A percentile compares a stretch with the other conserved stretches of the same genome.
Evolutionary conservation across 2,113 vertebrate genomes (phyloP).

Genomic region (Nestor notabilis): DNA sequence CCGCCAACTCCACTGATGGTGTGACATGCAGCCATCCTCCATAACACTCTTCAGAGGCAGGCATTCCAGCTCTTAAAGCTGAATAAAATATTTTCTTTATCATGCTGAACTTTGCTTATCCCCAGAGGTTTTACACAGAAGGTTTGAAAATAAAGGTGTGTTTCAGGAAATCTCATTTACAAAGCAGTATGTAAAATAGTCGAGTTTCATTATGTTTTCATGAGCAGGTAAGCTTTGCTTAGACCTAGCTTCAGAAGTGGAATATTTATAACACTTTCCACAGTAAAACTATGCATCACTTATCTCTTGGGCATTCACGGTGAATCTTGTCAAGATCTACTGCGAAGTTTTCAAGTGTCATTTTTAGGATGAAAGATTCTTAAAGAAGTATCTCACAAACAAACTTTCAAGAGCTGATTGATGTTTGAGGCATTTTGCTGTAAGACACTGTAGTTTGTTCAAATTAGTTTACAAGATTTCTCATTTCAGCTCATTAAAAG

Average conservation of each 20-base stretch:
- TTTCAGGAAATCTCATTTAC: conserved; percentile 21
- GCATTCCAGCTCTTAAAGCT: background rate
- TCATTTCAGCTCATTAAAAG: conserved; percentile 55
- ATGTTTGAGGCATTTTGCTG: conserved; percentile 17
- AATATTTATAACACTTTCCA: conserved; percentile 22
- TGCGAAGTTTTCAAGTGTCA: background rate
- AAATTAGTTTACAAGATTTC: conserved; percentile 60
- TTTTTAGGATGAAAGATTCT: conserved; percentile 31
- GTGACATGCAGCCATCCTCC: background rate
- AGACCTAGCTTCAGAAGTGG: background rate
- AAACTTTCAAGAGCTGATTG: conserved; percentile 24
- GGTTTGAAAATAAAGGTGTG: conserved; percentile 23
- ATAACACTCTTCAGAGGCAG: background rate
- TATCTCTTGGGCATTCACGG: conserved; percentile 30
- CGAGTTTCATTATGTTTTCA: background rate
- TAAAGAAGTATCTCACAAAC: conserved; percentile 33
- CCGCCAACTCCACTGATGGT: background rate
- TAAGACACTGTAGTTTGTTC: conserved; percentile 39
- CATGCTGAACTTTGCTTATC: background rate
- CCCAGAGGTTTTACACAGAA: background rate
- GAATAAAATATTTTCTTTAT: background rate
- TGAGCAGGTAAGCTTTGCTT: conserved; percentile 10
- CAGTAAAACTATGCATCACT: background rate
- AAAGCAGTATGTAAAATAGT: background rate
- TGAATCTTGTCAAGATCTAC: conserved; percentile 33